These are phyloP conservation scores for Syncerus caffer DNA, from an alignment of 2,797 vertebrate species.

Conservation along the genomic window DNA sequence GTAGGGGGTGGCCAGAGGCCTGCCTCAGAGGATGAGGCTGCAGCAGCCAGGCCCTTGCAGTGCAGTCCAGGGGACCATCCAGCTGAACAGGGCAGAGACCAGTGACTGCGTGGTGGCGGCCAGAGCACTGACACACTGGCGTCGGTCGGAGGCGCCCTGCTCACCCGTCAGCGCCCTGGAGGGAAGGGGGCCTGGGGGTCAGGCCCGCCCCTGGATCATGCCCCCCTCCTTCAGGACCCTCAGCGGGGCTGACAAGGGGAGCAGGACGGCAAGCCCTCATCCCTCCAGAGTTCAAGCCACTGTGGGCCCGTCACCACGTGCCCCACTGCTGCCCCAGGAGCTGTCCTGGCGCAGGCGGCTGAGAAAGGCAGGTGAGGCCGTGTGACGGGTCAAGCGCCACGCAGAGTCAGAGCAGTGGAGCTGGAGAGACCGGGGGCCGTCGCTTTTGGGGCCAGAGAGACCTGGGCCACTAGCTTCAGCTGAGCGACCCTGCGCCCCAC, in stretches of 20 bases:
- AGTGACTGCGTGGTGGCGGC: accelerated
- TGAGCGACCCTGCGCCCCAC: neutral
- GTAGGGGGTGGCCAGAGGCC: neutral
- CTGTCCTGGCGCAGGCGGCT: neutral
- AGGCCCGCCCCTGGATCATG: neutral
- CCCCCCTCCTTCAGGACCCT: neutral
- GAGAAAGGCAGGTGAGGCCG: neutral
- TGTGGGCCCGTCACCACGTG: accelerated
- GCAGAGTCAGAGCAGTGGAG: neutral
- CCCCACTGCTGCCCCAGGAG: neutral
- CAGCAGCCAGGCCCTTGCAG: neutral
- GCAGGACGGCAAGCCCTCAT: neutral
- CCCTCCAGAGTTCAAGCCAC: neutral
- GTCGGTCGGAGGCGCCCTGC: neutral
- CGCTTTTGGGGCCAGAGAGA: neutral
- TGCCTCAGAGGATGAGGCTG: neutral
- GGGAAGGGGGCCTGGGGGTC: no score
- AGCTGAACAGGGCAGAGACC: neutral
- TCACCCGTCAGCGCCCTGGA: neutral
- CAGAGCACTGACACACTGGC: accelerated
- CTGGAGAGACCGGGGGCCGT: neutral
- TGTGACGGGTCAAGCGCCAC: neutral
- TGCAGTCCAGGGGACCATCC: neutral
- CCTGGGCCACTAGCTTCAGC: neutral
- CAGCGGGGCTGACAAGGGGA: accelerated